Conservation (phyloP, 2,797 vertebrate genomes). For the Muscicapa striata region DNA sequence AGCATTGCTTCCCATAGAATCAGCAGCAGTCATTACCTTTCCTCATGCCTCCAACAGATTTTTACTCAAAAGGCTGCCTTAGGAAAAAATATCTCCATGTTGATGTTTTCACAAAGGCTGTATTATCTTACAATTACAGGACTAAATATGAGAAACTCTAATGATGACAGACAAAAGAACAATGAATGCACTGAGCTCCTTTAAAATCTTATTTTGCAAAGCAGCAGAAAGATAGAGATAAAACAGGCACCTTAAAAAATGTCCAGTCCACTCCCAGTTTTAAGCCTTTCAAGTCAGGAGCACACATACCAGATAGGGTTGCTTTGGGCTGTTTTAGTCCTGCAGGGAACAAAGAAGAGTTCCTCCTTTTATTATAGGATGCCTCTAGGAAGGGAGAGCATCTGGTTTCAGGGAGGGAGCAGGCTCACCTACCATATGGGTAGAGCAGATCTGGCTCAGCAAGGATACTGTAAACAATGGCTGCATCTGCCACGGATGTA, state of each 20-base stretch:
- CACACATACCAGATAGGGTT: constrained; percentile 29
- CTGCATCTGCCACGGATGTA: constrained; percentile 67
- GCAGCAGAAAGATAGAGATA: not conserved
- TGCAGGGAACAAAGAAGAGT: constrained; percentile 36
- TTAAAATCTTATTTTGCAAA: not conserved
- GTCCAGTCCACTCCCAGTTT: constrained; percentile 71
- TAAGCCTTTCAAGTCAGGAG: constrained; percentile 66
- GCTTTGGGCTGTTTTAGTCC: constrained; percentile 65
- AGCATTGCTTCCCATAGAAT: not conserved
- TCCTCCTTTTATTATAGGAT: not conserved
- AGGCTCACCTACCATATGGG: constrained; percentile 54
- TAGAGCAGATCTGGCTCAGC: constrained; percentile 59
- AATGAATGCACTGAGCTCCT: not conserved
- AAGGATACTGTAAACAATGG: constrained; percentile 64
- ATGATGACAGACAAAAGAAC: not conserved
- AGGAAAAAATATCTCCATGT: not conserved
- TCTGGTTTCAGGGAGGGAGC: not conserved
- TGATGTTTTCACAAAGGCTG: not conserved
- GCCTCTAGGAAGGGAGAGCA: not conserved
- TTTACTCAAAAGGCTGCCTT: not conserved
- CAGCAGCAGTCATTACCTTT: not conserved
- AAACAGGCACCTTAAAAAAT: constrained; percentile 66
- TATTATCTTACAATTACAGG: not conserved
- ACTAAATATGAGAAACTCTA: not conserved
- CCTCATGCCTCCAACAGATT: not conserved